Conservation (phyloP, 2,888 invertebrate species). For the Dynastes maya region DNA sequence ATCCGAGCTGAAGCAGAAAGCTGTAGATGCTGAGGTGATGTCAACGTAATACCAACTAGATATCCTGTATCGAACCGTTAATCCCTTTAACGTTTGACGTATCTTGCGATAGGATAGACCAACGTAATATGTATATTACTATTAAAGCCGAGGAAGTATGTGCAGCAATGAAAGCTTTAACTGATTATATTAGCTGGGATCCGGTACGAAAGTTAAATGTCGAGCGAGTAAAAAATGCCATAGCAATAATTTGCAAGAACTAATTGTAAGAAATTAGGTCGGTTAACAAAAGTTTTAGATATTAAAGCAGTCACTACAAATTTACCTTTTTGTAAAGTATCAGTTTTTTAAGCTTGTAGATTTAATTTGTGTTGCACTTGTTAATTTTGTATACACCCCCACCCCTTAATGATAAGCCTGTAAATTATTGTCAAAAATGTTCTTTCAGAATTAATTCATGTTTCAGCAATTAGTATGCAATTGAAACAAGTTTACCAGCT, state of each 20-base stretch:
- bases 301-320: too few species aligned
- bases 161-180: neutral
- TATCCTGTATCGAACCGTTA: constrained; percentile 36
- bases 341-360: too few species aligned
- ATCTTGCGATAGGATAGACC: neutral
- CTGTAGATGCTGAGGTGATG: constrained; percentile 23
- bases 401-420: too few species aligned
- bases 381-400: too few species aligned
- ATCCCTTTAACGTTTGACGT: constrained; percentile 12
- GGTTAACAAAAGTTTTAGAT: too few species aligned
- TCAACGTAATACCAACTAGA: constrained; percentile 41
- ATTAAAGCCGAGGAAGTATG: neutral
- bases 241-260: neutral
- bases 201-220: neutral
- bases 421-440: too few species aligned
- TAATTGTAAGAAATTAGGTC: neutral
- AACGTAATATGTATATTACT: neutral
- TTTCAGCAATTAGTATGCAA: too few species aligned
- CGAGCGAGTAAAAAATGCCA: neutral
- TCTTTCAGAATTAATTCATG: too few species aligned
- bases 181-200: neutral
- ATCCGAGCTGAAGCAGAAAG: constrained; percentile 35
- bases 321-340: too few species aligned
- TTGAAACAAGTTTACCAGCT: too few species aligned
- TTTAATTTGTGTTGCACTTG: too few species aligned